Percentiles rank a stretch among this genome's conserved stretches.
These are phyloP conservation scores for Syrmaticus mikado DNA, from an alignment of 2,113 vertebrate genomes.

Conservation along the genomic window DNA sequence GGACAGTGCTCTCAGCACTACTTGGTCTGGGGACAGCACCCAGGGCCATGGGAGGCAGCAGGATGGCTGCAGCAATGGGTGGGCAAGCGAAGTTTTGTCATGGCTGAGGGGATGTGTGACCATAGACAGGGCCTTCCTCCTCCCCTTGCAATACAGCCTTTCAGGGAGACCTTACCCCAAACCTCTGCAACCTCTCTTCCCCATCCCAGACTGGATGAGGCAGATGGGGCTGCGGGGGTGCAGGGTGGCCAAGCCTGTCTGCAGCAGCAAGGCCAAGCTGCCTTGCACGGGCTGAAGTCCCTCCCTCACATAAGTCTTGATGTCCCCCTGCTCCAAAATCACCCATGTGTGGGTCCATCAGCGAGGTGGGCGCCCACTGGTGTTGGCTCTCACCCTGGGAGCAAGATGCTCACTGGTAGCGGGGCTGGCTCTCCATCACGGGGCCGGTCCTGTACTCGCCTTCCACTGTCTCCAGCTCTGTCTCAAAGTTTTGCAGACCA, in stretches of 20 bases:
- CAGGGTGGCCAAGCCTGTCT: not conserved
- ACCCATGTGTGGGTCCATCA: not conserved
- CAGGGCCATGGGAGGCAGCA: not conserved
- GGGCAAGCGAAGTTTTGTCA: not conserved
- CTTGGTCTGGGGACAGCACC: not conserved
- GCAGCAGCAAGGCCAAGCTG: not conserved
- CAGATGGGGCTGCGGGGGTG: not conserved
- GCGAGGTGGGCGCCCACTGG: not conserved
- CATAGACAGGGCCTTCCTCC: not conserved
- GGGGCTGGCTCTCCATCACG: slow-evolving; percentile 82
- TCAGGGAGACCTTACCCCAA: not conserved
- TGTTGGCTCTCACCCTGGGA: not conserved
- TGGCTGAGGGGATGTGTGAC: not conserved
- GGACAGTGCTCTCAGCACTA: not conserved
- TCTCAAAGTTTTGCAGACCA: slow-evolving; percentile 79
- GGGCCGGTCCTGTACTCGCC: slow-evolving; percentile 79
- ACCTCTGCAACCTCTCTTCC: not conserved
- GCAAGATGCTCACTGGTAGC: slow-evolving; percentile 81
- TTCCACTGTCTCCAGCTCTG: slow-evolving; percentile 84
- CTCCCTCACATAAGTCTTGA: not conserved
- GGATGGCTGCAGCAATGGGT: not conserved
- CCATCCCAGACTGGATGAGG: not conserved
- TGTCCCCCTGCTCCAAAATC: rapidly evolving
- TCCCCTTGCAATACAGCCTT: not conserved
- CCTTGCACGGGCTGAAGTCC: not conserved